These are phyloP conservation scores for Tridacna crocea DNA, from an alignment of 2,888 invertebrate genomes.

Conservation along the genomic window DNA sequence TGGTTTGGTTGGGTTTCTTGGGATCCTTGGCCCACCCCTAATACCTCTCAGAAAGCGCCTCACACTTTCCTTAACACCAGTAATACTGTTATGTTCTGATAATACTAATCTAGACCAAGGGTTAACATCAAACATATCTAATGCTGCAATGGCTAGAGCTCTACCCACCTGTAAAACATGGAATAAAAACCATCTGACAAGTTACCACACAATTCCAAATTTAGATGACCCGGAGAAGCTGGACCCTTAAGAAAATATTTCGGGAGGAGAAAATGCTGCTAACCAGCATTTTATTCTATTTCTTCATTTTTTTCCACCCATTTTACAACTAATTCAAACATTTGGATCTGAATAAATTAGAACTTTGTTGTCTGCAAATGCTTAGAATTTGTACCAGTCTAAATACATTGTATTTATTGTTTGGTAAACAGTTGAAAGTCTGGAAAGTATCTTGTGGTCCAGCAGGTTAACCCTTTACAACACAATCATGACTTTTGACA, in stretches of 20 bases:
- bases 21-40: conserved; percentile 76
- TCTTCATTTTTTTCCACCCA: too few species aligned
- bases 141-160: conserved; percentile 92
- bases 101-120: conserved; percentile 92
- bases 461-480: too few species aligned
- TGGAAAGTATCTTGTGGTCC: too few species aligned
- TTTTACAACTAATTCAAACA: too few species aligned
- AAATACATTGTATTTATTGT: too few species aligned
- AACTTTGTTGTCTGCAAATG: too few species aligned
- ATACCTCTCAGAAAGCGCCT: conserved; percentile 77
- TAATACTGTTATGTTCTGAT: conserved; percentile 86
- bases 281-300: neutral
- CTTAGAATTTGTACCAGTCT: too few species aligned
- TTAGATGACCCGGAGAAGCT: neutral
- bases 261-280: neutral
- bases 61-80: conserved; percentile 80
- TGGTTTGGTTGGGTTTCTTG: conserved; percentile 69
- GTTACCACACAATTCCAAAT: neutral
- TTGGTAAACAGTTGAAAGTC: too few species aligned
- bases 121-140: conserved; percentile 92
- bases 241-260: neutral
- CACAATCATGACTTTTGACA: too few species aligned
- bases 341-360: too few species aligned
- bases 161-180: conserved; percentile 89
- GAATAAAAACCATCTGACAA: conserved; percentile 64